Evolutionary conservation across 2,888 invertebrate species (phyloP), one percentile per base, ranked within the genome.

Genomic region (Flexamia atlantica): DNA sequence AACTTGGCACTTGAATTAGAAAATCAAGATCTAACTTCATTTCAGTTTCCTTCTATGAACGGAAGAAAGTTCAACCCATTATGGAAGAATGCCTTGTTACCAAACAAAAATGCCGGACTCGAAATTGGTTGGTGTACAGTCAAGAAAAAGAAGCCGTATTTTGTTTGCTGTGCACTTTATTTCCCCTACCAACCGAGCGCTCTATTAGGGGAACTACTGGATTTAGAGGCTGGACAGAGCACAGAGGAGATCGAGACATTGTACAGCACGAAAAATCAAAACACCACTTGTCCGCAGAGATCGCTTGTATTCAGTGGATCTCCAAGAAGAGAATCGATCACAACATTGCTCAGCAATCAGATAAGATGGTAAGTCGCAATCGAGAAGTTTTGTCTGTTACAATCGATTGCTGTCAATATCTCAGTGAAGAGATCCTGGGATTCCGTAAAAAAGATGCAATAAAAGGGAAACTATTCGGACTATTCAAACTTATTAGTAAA

Each of bases 61-160:
- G n/a, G n/a, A n/a, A n/a, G n/a, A n/a, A n/a, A n/a, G n/a, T n/a
- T n/a, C n/a, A n/a, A n/a, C n/a, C n/a, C n/a, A n/a, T n/a, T 10
- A n/a, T 25, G 25, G 25, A 64, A 64, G 20, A 64, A 64, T 28
- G 25, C 9, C 25, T 3, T 9, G 7, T 72, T 72, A n/a, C 72
- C 72, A 5, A 72, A 72, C 32, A 36, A 36, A 30, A 72, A 3
- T 3, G 42, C 74, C 1, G 12, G 42, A 42, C 2, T 5, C 40
- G 74, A 42, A 74, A 74, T 0, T 74, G 74, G 74, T 28, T 74
- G 5, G 74, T 74, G 40, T 74, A 68, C 68, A 68, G 68, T 14
- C 2, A 17, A 68, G 14, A 68, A 2, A 32, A 12, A 5, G 68
- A 68, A 30, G 68, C 68, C 14, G 42, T 74, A 74, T 74, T 74